Conservation (phyloP, 2,888 invertebrate genomes). For the Meandrusa payeni region DNA sequence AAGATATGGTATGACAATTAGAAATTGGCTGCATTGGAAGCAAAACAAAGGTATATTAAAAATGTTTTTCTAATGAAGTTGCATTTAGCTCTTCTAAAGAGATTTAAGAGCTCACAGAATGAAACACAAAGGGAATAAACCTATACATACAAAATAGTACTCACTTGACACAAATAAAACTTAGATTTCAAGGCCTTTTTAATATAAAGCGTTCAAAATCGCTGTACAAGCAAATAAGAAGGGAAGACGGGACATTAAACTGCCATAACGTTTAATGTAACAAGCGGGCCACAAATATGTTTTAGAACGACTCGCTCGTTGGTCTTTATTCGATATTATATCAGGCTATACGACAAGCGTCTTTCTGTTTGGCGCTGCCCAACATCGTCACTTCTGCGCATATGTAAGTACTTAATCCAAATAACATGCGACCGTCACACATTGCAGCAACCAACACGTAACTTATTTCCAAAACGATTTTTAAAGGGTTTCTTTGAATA, state of each 20-base stretch:
- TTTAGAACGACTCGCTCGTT: constrained; percentile 12
- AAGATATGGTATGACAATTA: too few species aligned
- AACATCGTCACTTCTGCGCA: constrained; percentile 9
- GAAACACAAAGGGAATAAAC: too few species aligned
- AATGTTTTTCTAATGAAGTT: too few species aligned
- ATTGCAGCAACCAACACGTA: constrained; percentile 3
- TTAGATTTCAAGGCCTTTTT: too few species aligned
- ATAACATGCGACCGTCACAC: constrained; percentile 18
- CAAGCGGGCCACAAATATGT: constrained; percentile 14
- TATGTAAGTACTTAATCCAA: constrained; percentile 16
- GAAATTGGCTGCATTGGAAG: too few species aligned
- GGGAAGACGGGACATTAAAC: constrained; percentile 1
- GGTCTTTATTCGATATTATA: constrained; percentile 12
- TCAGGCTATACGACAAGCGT: constrained; percentile 11
- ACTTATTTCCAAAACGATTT: constrained; percentile 7
- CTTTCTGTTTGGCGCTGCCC: constrained; percentile 31
- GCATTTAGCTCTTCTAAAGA: too few species aligned
- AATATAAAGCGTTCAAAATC: too few species aligned
- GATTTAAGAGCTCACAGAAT: too few species aligned
- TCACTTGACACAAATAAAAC: too few species aligned
- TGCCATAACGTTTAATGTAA: constrained; percentile 9
- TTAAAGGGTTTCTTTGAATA: constrained; percentile 7
- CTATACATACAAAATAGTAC: too few species aligned
- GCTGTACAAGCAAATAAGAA: neutral
- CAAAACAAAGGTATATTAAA: too few species aligned